Base-by-base conservation (phyloP, 2,888 invertebrate genomes). In the Bellardia pandia region DNA sequence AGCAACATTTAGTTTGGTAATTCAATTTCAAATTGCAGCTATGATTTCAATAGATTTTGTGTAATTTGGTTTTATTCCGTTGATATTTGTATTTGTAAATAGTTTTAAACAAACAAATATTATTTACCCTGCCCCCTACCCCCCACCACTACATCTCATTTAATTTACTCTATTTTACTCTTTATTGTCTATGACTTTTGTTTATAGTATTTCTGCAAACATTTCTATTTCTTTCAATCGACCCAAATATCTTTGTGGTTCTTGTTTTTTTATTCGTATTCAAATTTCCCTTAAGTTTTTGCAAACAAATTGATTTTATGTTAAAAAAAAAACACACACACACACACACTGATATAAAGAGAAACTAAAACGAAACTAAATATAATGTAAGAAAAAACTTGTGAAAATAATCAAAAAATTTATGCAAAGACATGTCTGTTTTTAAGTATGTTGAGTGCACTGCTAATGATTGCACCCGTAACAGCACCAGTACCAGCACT, bases 341-440 rank as follows among this genome's bases (percentile, higher is more conserved):
- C 37, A 37, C 2, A 37, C 37, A 37, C 37, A 37, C 37, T 37
- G 0, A 37, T 6, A 37, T 37, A 37, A 16, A 48, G 45, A 74
- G n/a, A 37, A 40, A 16, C 23, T 56, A 23, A 30, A 53, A 66
- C 5, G 51, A 13, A 60, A 56, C 51, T 23, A 56, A 6, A 23
- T 23, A 23, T 23, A 56, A 56, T 56, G 56, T 23, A 45, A 11
- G 9, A 7, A 33, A 80, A 53, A 64, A 60, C 13, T 66, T 81
- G 56, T 68, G 33, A 45, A 80, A 62, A 45, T 14, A 74, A 68
- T 53, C 23, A 53, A 30, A 40, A 45, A 82, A 80, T 71, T 86
- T 86, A 86, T 86, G 86, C 86, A 77, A 81, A 72, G 48, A 77
- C 86, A 86, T 82, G 86, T 75, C 78, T 64, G 75, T 71, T 82